Base-by-base conservation (phyloP, 2,888 invertebrate species). In the Agriopis leucophaearia region DNA sequence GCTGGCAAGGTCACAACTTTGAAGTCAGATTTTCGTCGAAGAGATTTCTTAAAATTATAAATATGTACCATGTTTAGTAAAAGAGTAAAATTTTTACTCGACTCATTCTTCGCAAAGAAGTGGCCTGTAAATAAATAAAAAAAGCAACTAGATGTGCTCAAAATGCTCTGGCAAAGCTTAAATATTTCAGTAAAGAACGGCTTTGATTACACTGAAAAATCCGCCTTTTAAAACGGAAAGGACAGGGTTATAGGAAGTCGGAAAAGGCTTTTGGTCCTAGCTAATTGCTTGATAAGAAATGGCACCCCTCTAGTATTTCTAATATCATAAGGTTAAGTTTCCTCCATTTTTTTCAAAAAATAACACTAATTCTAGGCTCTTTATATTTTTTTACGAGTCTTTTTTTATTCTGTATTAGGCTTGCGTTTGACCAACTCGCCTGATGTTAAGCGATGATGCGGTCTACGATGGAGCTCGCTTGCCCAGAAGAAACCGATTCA, bases 131-230 rank as follows among this genome's bases (percentile, higher is more conserved):
- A 62, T 38, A 62, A 66, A 52, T 52, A 66, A 66, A 66, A 52
- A 40, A 66, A 63, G 35, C 50, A 59, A 18, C 48, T 50, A 59
- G 63, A 18, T 63, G 67, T 67, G 62, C 58, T 63, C 44, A 55
- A 63, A 67, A 67, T 63, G 63, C 67, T 67, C 44, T 40, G 63
- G 5, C 18, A 63, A 55, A 67, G 67, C 63, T 67, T 67, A 63
- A 67, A 67, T 63, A 57, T 50, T 67, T 54, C 40, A 42, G 54
- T 63, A 67, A 67, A 55, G 35, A 63, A 59, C 36, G 35, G 63
- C 35, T 61, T 54, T 67, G 48, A 63, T 63, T 59, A 63, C 62
- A 67, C 42, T 48, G 59, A 67, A 63, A 67, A 61, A 66, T 56
- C 27, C 36, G 36, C 58, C 27, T 67, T 66, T 58, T 50, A 47